Base-by-base conservation (phyloP, 2,888 invertebrate genomes). In the Agelastica alni region DNA sequence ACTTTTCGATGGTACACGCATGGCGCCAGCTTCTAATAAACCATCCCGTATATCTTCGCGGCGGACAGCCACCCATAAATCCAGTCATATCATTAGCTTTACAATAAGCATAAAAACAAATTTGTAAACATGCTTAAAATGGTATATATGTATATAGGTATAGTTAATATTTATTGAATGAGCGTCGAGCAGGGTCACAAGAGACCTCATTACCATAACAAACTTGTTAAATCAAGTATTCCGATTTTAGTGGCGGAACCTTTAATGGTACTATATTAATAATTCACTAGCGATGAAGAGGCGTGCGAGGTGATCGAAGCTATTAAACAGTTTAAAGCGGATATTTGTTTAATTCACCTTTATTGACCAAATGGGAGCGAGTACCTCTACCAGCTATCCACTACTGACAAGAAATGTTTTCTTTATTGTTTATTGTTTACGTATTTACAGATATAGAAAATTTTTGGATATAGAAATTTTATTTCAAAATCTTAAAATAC, bases 61-160 rank as follows among this genome's bases (percentile, higher is more conserved):
- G 51, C 44, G 53, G 67, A 62, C 64, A 47, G 58, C 34, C 39
- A 48, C 45, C 56, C 58, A 68, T 70, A 70, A 70, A 70, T 70
- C 69, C 65, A 66, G 65, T 69, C 63, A 51, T 57, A 67, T 65
- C 66, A 63, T 68, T 70, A 68, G 67, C 52, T 69, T 68, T 66
- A 66, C 65, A 65, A 67, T 65, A 61, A 61, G 63, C 68, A 70
- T 71, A 70, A 68, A 69, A 67, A 70, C 69, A 65, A 70, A 70
- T 70, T 69, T 69, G 71, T 71, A 70, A 70, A 70, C 68, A 66
- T 66, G 61, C 65, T 62, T 62, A 63, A 61, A 61, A 53, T 52
- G 46, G 58, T 60, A 60, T 60, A 65, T n/a, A n/a, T n/a, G n/a
- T n/a, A n/a, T n/a, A n/a, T n/a, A n/a, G n/a, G n/a, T n/a, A n/a